A percentile compares a stretch with the other conserved stretches of the same genome.
phyloP scores from a whole-genome alignment of 2,113 vertebrate genomes.

The Entelurus aequoreus region DNA sequence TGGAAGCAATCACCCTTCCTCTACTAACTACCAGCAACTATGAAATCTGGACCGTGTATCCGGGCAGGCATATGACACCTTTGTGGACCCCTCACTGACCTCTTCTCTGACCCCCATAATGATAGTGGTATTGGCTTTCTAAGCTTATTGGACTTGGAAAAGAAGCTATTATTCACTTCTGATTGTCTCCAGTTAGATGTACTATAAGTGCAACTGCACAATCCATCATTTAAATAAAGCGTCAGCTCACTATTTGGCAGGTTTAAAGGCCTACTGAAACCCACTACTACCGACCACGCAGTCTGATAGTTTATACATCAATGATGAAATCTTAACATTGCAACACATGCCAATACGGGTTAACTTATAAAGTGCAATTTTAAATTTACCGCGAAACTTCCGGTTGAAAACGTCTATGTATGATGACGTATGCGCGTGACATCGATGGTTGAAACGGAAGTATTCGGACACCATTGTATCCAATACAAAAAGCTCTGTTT shows the following conservation, averaged over 20 bases:
- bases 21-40: slow-evolving; percentile 64
- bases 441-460: too few relatives aligned
- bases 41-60: slow-evolving; percentile 65
- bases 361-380: too few relatives aligned
- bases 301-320: too few relatives aligned
- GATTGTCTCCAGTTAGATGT: background rate
- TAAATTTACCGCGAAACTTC: too few relatives aligned
- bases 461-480: too few relatives aligned
- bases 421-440: too few relatives aligned
- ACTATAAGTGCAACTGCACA: background rate
- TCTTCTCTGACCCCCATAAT: slow-evolving; percentile 16
- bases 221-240: background rate
- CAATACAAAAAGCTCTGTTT: too few relatives aligned
- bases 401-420: too few relatives aligned
- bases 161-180: background rate
- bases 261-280: too few relatives aligned
- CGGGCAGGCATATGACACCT: slow-evolving; percentile 59
- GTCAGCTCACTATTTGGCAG: background rate
- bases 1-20: slow-evolving; percentile 69
- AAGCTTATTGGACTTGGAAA: background rate
- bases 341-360: too few relatives aligned
- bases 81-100: slow-evolving; percentile 33
- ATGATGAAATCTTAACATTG: too few relatives aligned
- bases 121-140: slow-evolving; percentile 3
- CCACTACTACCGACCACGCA: too few relatives aligned